Conservation (phyloP, 2,113 vertebrate species). For the Vulpes ferrilata region DNA sequence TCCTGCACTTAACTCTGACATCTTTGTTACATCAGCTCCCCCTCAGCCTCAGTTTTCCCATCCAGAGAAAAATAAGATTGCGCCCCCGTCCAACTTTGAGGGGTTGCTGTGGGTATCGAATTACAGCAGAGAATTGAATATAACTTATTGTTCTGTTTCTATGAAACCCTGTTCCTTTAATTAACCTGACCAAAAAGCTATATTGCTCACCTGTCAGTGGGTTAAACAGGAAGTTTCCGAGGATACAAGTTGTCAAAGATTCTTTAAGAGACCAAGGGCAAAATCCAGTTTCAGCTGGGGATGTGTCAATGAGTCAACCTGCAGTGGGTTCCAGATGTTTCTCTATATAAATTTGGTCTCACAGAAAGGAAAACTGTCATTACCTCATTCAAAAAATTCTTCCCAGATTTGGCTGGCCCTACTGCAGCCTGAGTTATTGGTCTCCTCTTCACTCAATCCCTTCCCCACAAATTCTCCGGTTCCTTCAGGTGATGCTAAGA, state of each 20-base stretch:
- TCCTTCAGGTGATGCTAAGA: constrained; percentile 21
- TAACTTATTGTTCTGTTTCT: constrained; percentile 50
- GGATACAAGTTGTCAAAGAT: constrained; percentile 53
- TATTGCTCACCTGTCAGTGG: constrained; percentile 21
- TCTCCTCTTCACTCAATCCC: neutral
- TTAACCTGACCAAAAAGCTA: constrained; percentile 62
- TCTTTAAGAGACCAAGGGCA: constrained; percentile 49
- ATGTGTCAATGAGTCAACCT: constrained; percentile 63
- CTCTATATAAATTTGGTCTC: constrained; percentile 45
- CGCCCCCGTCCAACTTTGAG: neutral
- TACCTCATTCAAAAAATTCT: constrained; percentile 64
- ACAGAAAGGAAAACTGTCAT: constrained; percentile 64
- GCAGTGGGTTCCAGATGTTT: constrained; percentile 50
- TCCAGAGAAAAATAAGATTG: neutral
- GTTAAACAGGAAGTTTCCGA: constrained; percentile 49
- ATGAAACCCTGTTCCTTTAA: constrained; percentile 53
- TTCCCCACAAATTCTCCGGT: neutral
- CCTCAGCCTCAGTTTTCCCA: constrained; percentile 33
- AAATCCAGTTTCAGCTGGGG: constrained; percentile 54
- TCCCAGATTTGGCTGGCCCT: constrained; percentile 29
- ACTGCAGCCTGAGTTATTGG: constrained; percentile 7
- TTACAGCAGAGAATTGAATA: constrained; percentile 58
- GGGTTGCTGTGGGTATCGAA: constrained; percentile 4
- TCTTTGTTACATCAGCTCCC: neutral
- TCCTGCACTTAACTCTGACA: neutral